A percentile compares a stretch with the other conserved stretches of the same genome.
These are phyloP conservation scores for Enteromius treurensis DNA, from an alignment of 2,797 vertebrate genomes.

Conservation along the genomic window DNA sequence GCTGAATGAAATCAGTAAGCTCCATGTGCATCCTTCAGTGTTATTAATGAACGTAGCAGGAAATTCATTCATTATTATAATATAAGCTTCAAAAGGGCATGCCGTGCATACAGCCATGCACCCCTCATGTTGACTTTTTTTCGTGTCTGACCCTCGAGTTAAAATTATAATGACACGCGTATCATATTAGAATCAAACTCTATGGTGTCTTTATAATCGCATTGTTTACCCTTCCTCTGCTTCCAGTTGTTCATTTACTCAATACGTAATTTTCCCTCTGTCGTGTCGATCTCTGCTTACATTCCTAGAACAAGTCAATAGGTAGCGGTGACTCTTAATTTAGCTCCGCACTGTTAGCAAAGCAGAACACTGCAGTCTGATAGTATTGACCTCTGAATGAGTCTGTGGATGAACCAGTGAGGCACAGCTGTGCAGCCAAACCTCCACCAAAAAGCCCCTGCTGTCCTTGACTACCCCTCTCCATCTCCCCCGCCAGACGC, in stretches of 20 bases:
- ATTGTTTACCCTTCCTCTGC: not conserved
- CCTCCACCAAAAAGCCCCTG: conserved; percentile 17
- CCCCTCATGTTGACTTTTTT: not conserved
- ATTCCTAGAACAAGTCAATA: conserved; percentile 8
- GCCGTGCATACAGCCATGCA: not conserved
- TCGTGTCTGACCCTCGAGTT: not conserved
- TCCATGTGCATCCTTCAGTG: not conserved
- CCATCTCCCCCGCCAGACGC: conserved; percentile 31
- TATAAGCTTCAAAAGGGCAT: not conserved
- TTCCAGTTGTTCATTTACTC: conserved; percentile 4
- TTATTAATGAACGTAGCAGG: not conserved
- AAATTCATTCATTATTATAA: not conserved
- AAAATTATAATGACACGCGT: not conserved
- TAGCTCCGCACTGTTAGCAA: conserved; percentile 36
- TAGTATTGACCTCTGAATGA: conserved; percentile 55
- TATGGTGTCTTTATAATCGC: conserved; percentile 5
- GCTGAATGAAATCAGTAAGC: not conserved
- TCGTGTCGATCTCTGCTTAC: conserved; percentile 5
- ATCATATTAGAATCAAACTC: not conserved
- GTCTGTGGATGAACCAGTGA: conserved; percentile 30
- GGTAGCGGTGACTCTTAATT: conserved; percentile 45
- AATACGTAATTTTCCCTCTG: not conserved
- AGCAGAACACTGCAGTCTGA: conserved; percentile 37
- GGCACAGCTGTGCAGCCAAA: conserved; percentile 54
- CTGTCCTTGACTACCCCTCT: conserved; percentile 47